Evolutionary conservation across 2,797 vertebrate species (phyloP).

Genomic region (Macrochelys suwanniensis): DNA sequence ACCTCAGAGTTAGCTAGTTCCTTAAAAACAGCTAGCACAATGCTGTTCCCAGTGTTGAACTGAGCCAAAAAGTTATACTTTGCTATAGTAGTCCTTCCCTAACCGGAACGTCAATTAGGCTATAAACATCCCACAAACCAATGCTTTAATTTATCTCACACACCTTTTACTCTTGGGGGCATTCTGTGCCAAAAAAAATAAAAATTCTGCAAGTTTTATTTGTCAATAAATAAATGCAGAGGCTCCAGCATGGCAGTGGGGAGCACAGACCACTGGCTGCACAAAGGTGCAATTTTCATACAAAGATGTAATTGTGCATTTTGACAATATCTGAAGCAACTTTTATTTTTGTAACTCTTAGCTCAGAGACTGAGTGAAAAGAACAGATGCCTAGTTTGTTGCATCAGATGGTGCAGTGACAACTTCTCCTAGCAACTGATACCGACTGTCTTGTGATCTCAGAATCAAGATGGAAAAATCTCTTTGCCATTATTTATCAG

Average conservation of each 20-base stretch:
- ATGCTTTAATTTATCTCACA: background rate
- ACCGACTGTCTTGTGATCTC: background rate
- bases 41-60: background rate
- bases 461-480: background rate
- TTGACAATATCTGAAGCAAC: background rate
- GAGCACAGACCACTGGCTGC: too few species aligned
- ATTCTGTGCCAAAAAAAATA: too few species aligned
- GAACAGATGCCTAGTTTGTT: background rate
- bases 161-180: background rate
- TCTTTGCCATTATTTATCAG: background rate
- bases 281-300: background rate
- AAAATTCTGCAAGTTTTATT: too few species aligned
- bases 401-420: background rate
- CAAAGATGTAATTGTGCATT: background rate
- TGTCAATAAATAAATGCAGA: too few species aligned
- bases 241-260: too few species aligned
- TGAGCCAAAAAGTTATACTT: background rate
- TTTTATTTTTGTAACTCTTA: conserved; percentile 29
- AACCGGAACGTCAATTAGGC: background rate
- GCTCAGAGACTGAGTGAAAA: conserved; percentile 1
- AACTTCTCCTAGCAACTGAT: background rate
- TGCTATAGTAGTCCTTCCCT: background rate
- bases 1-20: background rate
- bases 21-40: background rate
- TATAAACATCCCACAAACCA: background rate